Percentiles rank a stretch among this genome's conserved stretches.
phyloP scores from a whole-genome alignment of 2,888 invertebrate genomes.

The Himalopsyche japonica region DNA sequence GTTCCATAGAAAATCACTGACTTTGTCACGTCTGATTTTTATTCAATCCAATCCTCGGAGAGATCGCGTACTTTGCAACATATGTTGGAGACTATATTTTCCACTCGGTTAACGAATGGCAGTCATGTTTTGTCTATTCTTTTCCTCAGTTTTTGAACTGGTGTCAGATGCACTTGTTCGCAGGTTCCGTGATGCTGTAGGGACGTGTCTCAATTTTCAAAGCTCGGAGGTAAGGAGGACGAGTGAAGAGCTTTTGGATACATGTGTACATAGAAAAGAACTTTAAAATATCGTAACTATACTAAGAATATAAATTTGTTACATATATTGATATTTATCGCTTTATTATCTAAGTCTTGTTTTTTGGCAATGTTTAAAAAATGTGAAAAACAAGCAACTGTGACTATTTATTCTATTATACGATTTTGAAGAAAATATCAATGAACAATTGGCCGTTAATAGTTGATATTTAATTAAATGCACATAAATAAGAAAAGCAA shows the following conservation, averaged over 20 bases:
- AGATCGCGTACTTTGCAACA: conserved; percentile 11
- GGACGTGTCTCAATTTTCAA: conserved; percentile 18
- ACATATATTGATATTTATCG: too few relatives aligned
- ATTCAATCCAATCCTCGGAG: conserved; percentile 18
- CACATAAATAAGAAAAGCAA: too few relatives aligned
- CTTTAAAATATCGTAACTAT: neutral
- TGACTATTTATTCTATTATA: too few relatives aligned
- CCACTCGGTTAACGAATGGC: neutral
- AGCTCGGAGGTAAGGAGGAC: neutral
- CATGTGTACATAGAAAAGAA: neutral
- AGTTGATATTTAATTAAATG: too few relatives aligned
- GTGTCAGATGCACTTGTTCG: conserved; percentile 30
- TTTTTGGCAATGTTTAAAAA: too few relatives aligned
- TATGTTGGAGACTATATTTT: neutral
- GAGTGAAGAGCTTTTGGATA: neutral
- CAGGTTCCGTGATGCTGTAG: conserved; percentile 10
- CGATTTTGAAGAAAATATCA: too few relatives aligned
- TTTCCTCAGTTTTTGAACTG: conserved; percentile 15
- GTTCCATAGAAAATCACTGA: neutral
- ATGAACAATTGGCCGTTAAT: too few relatives aligned
- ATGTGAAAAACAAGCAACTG: too few relatives aligned
- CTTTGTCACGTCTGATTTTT: neutral
- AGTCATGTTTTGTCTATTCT: conserved; percentile 27
- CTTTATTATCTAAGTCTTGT: too few relatives aligned
- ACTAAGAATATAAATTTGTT: neutral